Evolutionary conservation across 2,888 invertebrate species (phyloP).

Genomic region (Apocheima hispidaria): DNA sequence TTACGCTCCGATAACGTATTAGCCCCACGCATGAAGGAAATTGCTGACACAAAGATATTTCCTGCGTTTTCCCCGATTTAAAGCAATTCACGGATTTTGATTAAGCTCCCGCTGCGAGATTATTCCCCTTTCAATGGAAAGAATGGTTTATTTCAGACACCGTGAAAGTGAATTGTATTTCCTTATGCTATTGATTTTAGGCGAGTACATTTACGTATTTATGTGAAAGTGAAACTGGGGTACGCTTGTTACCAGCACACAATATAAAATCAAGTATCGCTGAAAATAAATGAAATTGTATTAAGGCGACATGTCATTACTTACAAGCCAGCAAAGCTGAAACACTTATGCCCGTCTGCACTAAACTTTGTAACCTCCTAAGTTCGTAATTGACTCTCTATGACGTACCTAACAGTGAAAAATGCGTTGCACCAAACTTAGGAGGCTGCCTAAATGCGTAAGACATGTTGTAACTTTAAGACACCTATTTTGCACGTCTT

Average conservation of each 20-base stretch:
- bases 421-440: too few relatives aligned
- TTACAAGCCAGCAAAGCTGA: not conserved
- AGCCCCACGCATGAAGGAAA: conserved; percentile 83
- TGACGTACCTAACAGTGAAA: too few relatives aligned
- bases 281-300: not conserved
- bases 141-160: conserved; percentile 85
- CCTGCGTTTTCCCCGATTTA: conserved; percentile 86
- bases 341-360: too few relatives aligned
- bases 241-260: conserved; percentile 33
- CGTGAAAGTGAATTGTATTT: conserved; percentile 85
- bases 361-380: too few relatives aligned
- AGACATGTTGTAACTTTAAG: too few relatives aligned
- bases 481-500: too few relatives aligned
- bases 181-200: conserved; percentile 80
- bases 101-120: conserved; percentile 85
- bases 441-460: too few relatives aligned
- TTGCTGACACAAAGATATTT: conserved; percentile 84
- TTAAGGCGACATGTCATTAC: not conserved
- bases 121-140: conserved; percentile 85
- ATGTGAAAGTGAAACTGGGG: conserved; percentile 54
- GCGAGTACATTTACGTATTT: conserved; percentile 54
- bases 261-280: not conserved
- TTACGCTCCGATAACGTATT: conserved; percentile 83
- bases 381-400: too few relatives aligned
- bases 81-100: conserved; percentile 86